Evolutionary conservation across 2,797 vertebrate genomes (phyloP).

Genomic region (Danio kyathit): DNA sequence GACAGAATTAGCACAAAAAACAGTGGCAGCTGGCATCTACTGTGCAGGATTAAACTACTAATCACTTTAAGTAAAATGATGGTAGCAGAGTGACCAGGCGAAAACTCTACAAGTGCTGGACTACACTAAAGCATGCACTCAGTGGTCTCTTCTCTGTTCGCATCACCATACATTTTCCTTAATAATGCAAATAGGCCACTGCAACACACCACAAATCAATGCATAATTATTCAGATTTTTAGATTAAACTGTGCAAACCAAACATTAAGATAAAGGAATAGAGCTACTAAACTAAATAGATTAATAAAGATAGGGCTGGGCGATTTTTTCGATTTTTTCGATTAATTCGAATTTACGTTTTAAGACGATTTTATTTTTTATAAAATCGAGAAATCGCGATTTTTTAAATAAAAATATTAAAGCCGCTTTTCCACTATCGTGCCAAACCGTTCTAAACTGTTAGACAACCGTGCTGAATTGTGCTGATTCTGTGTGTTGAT

Average conservation of each 20-base stretch:
- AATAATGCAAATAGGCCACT: neutral
- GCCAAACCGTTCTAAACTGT: no score
- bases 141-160: neutral
- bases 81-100: slow-evolving; percentile 12
- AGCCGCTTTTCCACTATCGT: no score
- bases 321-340: no score
- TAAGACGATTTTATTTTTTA: no score
- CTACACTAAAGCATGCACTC: neutral
- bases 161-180: neutral
- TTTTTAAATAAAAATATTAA: no score
- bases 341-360: no score
- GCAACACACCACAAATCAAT: neutral
- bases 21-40: slow-evolving; percentile 51
- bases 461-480: no score
- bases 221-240: neutral
- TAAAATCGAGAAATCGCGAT: no score
- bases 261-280: neutral
- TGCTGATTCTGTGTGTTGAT: no score
- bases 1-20: slow-evolving; percentile 49
- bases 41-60: slow-evolving; percentile 51
- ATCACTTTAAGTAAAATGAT: slow-evolving; percentile 51
- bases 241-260: neutral
- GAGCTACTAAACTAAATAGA: no score
- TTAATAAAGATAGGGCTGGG: no score
- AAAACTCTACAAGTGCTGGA: slow-evolving; percentile 12